Evolutionary conservation across 2,797 vertebrate species (phyloP).

Genomic region (Hydrolagus colliei): DNA sequence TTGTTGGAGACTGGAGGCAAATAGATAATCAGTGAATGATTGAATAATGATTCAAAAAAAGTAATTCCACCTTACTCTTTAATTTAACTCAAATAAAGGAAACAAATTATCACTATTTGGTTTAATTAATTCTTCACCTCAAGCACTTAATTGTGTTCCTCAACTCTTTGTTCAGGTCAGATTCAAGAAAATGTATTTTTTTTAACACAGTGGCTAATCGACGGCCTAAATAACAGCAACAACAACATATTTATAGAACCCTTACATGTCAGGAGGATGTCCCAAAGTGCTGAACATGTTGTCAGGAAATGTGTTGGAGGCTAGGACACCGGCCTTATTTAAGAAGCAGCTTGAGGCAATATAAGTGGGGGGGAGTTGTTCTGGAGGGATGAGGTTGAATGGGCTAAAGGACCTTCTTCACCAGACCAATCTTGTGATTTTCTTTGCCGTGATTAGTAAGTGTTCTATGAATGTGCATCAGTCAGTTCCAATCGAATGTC

Average conservation of each 20-base stretch:
- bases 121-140: background rate
- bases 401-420: background rate
- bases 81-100: constrained; percentile 6
- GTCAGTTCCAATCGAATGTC: background rate
- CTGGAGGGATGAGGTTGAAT: background rate
- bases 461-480: background rate
- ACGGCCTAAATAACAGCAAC: background rate
- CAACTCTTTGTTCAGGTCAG: background rate
- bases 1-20: background rate
- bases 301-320: too few relatives aligned
- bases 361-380: background rate
- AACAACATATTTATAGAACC: background rate
- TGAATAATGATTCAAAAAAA: constrained; percentile 5
- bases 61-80: background rate
- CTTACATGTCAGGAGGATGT: background rate
- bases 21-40: background rate
- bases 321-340: background rate
- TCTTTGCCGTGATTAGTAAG: background rate
- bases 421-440: background rate
- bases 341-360: background rate
- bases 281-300: background rate
- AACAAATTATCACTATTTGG: background rate
- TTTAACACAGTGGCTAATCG: background rate
- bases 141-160: background rate
- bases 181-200: background rate